Percentiles rank a stretch among this genome's conserved stretches.
These are phyloP conservation scores for Sitta carolinensis DNA, from an alignment of 2,797 vertebrate species.

Conservation along the genomic window DNA sequence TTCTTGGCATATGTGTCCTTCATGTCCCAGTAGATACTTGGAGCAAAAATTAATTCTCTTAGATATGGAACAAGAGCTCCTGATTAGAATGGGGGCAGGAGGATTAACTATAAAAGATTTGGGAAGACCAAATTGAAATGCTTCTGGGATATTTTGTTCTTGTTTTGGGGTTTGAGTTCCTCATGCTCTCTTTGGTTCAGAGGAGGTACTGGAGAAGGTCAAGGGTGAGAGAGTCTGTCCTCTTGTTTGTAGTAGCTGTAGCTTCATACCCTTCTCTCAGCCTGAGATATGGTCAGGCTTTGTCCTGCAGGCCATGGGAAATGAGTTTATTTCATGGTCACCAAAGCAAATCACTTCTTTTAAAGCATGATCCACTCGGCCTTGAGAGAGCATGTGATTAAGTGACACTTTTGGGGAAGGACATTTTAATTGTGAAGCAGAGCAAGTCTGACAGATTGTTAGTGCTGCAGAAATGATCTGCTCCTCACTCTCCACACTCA, in stretches of 20 bases:
- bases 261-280: neutral
- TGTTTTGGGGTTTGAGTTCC: neutral
- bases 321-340: neutral
- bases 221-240: neutral
- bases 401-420: neutral
- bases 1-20: neutral
- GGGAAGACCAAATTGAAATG: neutral
- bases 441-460: neutral
- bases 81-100: neutral
- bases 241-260: neutral
- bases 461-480: neutral
- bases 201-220: neutral
- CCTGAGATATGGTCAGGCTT: neutral
- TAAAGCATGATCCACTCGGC: neutral
- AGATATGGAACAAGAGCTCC: neutral
- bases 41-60: neutral
- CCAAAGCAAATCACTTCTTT: neutral
- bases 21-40: neutral
- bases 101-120: neutral
- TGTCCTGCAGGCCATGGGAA: neutral
- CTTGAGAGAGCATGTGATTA: neutral
- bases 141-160: neutral
- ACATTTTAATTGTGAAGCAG: neutral
- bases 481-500: neutral
- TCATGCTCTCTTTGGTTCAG: neutral